Conservation (phyloP, 2,797 vertebrate genomes). For the Ctenosaura bakeri region DNA sequence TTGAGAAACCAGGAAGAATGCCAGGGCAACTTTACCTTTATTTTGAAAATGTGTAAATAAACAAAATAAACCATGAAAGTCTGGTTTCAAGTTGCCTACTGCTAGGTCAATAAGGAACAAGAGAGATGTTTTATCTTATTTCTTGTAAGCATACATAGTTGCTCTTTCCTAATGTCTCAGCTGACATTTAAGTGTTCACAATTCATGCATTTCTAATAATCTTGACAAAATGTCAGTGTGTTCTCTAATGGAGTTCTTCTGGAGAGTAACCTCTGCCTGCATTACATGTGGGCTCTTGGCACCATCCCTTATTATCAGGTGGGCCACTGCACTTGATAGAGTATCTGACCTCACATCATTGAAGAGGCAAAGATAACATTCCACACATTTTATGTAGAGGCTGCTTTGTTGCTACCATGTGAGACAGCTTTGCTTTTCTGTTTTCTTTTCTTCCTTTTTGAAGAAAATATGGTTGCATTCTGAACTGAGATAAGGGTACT, state of each 20-base stretch:
- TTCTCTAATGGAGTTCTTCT: conserved; percentile 59
- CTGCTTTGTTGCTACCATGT: neutral
- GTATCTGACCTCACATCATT: neutral
- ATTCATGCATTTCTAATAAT: conserved; percentile 73
- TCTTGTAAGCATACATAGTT: conserved; percentile 47
- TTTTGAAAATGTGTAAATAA: neutral
- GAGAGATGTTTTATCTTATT: conserved; percentile 54
- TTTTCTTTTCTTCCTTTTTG: neutral
- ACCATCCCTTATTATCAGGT: conserved; percentile 16
- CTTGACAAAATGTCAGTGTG: conserved; percentile 71
- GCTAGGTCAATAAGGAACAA: conserved; percentile 42
- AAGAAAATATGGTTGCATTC: neutral
- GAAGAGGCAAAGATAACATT: neutral
- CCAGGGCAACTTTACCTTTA: neutral
- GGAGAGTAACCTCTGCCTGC: conserved; percentile 30
- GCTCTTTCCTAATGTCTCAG: conserved; percentile 67
- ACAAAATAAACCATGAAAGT: neutral
- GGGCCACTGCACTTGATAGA: conserved; percentile 4
- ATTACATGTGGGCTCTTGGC: neutral
- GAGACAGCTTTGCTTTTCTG: neutral
- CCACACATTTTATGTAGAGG: neutral
- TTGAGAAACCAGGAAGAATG: neutral
- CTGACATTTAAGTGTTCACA: conserved; percentile 69
- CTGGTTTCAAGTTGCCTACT: neutral
- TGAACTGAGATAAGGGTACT: neutral